A percentile compares a stretch with the other conserved stretches of the same genome.
Evolutionary conservation across 2,113 vertebrate genomes (phyloP).

Genomic region (Ceyx cyanopectus): DNA sequence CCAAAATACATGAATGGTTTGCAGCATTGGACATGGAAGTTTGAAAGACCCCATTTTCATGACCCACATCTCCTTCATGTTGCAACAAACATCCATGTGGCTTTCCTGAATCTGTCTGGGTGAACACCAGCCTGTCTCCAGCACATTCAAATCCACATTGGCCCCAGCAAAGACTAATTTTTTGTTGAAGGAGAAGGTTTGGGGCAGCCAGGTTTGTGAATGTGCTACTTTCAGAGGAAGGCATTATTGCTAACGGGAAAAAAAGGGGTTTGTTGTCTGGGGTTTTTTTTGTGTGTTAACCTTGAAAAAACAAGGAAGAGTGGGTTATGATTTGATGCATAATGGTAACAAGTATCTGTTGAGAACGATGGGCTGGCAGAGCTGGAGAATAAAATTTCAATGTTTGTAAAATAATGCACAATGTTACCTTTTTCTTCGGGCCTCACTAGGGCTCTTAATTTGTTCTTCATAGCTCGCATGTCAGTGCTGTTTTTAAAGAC

Average conservation of each 20-base stretch:
- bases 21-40: background rate
- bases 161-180: background rate
- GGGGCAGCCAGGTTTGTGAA: background rate
- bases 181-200: background rate
- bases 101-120: background rate
- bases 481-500: background rate
- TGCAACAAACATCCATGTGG: background rate
- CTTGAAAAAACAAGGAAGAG: constrained; percentile 23
- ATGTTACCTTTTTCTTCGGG: background rate
- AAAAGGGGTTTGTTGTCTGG: background rate
- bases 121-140: background rate
- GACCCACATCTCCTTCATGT: background rate
- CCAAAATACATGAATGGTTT: background rate
- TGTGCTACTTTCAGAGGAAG: background rate
- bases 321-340: background rate
- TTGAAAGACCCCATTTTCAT: background rate
- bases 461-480: background rate
- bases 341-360: background rate
- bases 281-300: background rate
- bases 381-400: background rate
- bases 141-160: background rate
- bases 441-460: background rate
- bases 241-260: background rate
- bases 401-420: background rate
- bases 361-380: constrained; percentile 3